phyloP scores from a whole-genome alignment of 2,113 vertebrate genomes.

The Empidonax alnorum region DNA sequence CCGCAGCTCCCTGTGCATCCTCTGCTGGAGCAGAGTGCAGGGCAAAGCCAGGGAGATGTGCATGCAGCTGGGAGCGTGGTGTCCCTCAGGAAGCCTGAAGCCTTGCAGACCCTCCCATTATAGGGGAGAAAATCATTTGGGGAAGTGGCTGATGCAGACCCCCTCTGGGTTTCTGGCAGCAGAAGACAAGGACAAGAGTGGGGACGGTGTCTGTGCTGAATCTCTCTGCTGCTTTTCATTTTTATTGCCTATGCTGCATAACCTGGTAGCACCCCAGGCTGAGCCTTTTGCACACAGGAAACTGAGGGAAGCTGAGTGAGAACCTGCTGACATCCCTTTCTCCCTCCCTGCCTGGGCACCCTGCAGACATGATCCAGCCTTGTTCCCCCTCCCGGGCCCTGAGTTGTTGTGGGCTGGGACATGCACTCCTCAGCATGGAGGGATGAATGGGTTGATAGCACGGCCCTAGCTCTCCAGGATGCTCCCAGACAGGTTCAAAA shows the following conservation, averaged over 20 bases:
- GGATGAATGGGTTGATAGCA: rapidly evolving
- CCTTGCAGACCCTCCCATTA: neutral
- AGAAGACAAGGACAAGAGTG: neutral
- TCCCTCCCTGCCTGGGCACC: neutral
- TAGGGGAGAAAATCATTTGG: neutral
- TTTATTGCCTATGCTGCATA: rapidly evolving
- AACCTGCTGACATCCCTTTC: neutral
- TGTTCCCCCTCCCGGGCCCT: neutral
- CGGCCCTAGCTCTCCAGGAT: neutral
- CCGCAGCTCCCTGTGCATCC: neutral
- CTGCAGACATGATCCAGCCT: neutral
- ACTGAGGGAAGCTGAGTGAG: neutral
- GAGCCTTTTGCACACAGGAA: neutral
- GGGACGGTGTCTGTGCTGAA: rapidly evolving
- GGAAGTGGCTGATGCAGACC: neutral
- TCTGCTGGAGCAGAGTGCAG: rapidly evolving
- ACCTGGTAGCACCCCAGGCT: neutral
- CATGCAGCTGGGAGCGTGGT: rapidly evolving
- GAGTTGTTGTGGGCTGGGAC: rapidly evolving
- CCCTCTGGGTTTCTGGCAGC: neutral
- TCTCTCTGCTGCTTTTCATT: neutral
- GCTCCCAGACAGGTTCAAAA: neutral
- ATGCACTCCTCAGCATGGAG: neutral
- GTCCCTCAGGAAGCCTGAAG: rapidly evolving
- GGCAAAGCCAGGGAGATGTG: neutral